Evolutionary conservation across 1,140 invertebrate genomes (phyloP).

Genomic region (Hestina assimilis): DNA sequence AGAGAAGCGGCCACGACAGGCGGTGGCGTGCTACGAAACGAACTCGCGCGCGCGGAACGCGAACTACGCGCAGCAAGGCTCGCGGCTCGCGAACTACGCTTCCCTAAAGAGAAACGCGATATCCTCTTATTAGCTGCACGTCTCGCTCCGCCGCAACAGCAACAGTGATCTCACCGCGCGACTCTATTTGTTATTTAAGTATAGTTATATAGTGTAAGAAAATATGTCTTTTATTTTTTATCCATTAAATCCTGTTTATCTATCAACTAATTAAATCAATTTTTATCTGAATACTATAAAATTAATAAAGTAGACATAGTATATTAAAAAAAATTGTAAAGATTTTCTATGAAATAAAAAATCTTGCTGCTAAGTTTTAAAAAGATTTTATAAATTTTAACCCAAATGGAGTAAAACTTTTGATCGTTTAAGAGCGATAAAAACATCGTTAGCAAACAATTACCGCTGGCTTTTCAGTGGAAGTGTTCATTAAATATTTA

Average conservation of each 20-base stretch:
- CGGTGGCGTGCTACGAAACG: constrained; percentile 87
- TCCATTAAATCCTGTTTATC: background rate
- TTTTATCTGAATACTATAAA: background rate
- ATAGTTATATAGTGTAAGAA: constrained; percentile 67
- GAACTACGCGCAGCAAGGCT: constrained; percentile 94
- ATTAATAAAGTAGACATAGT: too few species aligned
- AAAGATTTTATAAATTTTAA: too few species aligned
- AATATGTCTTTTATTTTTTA: constrained; percentile 48
- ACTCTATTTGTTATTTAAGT: constrained; percentile 70
- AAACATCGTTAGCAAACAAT: too few species aligned
- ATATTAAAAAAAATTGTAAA: too few species aligned
- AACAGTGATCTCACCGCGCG: constrained; percentile 71
- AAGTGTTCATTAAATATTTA: background rate
- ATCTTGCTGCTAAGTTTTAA: too few species aligned
- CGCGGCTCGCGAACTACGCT: constrained; percentile 93
- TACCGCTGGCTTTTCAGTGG: background rate
- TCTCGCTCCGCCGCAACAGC: constrained; percentile 76
- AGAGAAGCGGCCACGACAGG: constrained; percentile 82
- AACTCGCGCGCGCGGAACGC: constrained; percentile 89
- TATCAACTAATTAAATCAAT: background rate
- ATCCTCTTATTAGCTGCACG: constrained; percentile 94
- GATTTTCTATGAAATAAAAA: too few species aligned
- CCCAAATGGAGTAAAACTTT: too few species aligned
- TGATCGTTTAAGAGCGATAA: too few species aligned
- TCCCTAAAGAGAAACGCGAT: constrained; percentile 97